phyloP scores from a whole-genome alignment of 2,113 vertebrate genomes.

The Tursiops truncatus region DNA sequence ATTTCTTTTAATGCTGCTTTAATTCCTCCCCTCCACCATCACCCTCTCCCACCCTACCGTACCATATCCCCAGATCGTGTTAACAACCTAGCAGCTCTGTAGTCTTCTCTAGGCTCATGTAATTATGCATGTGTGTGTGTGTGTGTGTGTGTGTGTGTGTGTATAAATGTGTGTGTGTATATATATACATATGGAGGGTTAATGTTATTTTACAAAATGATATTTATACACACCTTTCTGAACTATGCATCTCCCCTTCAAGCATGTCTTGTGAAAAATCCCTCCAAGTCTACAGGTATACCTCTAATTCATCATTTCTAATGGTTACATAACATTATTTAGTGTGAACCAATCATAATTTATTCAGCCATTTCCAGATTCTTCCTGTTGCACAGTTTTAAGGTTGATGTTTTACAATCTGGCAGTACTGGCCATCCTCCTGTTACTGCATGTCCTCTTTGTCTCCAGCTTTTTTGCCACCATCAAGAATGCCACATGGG shows the following conservation, averaged over 20 bases:
- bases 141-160: too few relatives aligned
- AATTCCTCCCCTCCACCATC: neutral
- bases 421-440: neutral
- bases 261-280: neutral
- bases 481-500: neutral
- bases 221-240: neutral
- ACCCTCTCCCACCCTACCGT: neutral
- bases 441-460: neutral
- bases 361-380: neutral
- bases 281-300: neutral
- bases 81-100: neutral
- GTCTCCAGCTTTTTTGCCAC: neutral
- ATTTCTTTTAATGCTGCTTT: neutral
- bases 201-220: neutral
- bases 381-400: neutral
- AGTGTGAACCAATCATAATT: neutral
- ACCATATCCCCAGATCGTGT: neutral
- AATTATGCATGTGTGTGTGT: neutral
- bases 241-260: slow-evolving; percentile 2
- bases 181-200: neutral
- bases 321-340: neutral
- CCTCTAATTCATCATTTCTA: neutral
- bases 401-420: neutral
- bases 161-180: neutral
- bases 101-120: neutral